Base-by-base conservation (phyloP, 2,113 vertebrate species). In the Vireo altiloquus region DNA sequence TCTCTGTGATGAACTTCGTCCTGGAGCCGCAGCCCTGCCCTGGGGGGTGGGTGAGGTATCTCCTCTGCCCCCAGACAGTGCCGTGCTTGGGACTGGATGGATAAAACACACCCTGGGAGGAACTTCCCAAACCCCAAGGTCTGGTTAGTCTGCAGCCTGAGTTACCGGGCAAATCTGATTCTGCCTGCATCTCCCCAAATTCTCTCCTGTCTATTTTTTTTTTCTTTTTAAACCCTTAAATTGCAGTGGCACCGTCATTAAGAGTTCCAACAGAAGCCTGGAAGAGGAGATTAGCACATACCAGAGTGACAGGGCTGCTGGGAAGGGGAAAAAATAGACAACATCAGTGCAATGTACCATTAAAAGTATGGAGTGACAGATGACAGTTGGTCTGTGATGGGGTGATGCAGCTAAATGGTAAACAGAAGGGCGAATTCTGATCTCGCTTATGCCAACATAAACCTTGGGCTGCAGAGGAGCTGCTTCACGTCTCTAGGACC, bases 391-490 rank as follows among this genome's bases (percentile, higher is more conserved):
- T 97, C 92, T 95, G 92, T 94, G 96, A 95, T 96, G 95, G 95
- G 94, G 96, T 97, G 96, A 97, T 97, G 96, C 96, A 97, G 94
- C 96, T 97, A 94, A 97, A 97, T 92, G 92, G 87, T 92, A 95
- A 97, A 95, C 96, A 97, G 96, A 96, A 96, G 95, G 95, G 77
- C 60, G 19, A 94, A 49, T 95, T 94, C 96, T 96, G 95, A 95
- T 95, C 95, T 84, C 25, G 1, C 92, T 90, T 61, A 63, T 97
- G 96, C 96, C 96, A 96, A 94, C 95, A 91, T 54, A 89, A 97
- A 97, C 95, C 95, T 94, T 66, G 89, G 92, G 94, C 92, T 97
- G 89, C 91, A 94, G 76, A 95, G 96, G 95, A 96, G 95, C 94
- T 92, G 92, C 96, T 94, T 91, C 18, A 0, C 47, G 2, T 94